These are phyloP conservation scores for Drosophila kanapiae DNA, from an alignment of 1,140 invertebrate genomes.

Conservation along the genomic window DNA sequence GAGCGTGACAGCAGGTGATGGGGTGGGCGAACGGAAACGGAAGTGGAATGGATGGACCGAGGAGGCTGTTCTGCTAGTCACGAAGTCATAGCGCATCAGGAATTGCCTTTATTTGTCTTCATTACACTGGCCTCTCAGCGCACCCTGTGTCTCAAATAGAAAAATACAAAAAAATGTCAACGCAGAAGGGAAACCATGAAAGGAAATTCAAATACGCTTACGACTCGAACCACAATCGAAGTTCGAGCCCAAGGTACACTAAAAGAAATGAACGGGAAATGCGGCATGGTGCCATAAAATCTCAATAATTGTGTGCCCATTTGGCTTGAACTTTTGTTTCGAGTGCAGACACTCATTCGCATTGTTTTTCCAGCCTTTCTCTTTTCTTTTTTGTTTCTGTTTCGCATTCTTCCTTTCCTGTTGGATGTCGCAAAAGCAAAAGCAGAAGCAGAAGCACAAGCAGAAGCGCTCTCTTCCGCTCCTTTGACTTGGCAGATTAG, in stretches of 20 bases:
- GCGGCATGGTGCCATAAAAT: background rate
- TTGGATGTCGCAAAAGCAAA: background rate
- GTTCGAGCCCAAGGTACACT: conserved; percentile 5
- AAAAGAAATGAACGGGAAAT: background rate
- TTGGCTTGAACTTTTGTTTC: background rate
- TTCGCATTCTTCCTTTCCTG: conserved; percentile 3
- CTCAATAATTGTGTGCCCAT: background rate
- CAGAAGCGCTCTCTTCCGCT: conserved; percentile 27
- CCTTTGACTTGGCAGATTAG: conserved; percentile 41
- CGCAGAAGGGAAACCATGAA: background rate
- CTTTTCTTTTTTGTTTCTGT: conserved; percentile 1
- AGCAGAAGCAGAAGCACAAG: no score
- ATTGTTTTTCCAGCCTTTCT: conserved; percentile 35
- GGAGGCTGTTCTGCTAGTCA: background rate
- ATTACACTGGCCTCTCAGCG: conserved; percentile 46
- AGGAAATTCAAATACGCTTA: conserved; percentile 49
- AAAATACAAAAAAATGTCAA: background rate
- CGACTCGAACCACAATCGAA: conserved; percentile 41
- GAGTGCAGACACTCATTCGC: background rate
- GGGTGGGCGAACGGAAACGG: conserved; percentile 12
- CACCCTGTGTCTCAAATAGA: background rate
- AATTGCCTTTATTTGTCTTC: conserved; percentile 68
- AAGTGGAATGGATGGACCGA: background rate
- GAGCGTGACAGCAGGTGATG: conserved; percentile 41
- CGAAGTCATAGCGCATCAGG: conserved; percentile 44